Evolutionary conservation across 2,888 invertebrate species (phyloP).

Genomic region (Tiphia femorata): DNA sequence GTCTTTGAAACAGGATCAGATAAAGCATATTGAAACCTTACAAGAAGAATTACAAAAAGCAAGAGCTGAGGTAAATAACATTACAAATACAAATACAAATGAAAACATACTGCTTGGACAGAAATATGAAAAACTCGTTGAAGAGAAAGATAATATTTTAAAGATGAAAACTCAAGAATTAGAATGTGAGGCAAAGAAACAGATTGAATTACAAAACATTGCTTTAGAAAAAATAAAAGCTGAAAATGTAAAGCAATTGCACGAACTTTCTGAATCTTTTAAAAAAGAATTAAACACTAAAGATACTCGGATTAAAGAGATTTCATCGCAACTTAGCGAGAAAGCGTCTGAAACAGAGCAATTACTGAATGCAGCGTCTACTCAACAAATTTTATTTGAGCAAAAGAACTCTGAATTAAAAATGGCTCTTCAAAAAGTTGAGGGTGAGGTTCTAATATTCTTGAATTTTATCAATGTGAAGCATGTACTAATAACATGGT

Average conservation of each 20-base stretch:
- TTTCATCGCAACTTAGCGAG: constrained; percentile 70
- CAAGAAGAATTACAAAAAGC: constrained; percentile 56
- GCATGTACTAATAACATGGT: constrained; percentile 8
- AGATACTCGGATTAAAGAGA: constrained; percentile 71
- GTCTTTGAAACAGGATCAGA: constrained; percentile 60
- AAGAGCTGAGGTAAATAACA: constrained; percentile 60
- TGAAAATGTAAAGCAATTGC: constrained; percentile 47
- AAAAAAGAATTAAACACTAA: constrained; percentile 72
- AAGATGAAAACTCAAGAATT: constrained; percentile 48
- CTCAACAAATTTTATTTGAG: constrained; percentile 68
- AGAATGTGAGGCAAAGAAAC: constrained; percentile 40
- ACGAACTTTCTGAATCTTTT: constrained; percentile 51
- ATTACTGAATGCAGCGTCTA: constrained; percentile 71
- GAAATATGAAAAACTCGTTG: constrained; percentile 71
- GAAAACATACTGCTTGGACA: constrained; percentile 69
- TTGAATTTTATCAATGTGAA: no score
- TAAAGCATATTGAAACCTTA: constrained; percentile 46
- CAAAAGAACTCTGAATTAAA: constrained; percentile 69
- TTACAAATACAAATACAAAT: constrained; percentile 65
- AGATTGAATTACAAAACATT: constrained; percentile 39
- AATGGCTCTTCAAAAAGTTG: constrained; percentile 59
- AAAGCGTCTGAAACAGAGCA: constrained; percentile 71
- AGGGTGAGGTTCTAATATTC: constrained; percentile 37
- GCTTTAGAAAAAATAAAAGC: constrained; percentile 47
- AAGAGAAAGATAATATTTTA: constrained; percentile 70